Base-by-base conservation (phyloP, 2,113 vertebrate species). In the Stegastes partitus region DNA sequence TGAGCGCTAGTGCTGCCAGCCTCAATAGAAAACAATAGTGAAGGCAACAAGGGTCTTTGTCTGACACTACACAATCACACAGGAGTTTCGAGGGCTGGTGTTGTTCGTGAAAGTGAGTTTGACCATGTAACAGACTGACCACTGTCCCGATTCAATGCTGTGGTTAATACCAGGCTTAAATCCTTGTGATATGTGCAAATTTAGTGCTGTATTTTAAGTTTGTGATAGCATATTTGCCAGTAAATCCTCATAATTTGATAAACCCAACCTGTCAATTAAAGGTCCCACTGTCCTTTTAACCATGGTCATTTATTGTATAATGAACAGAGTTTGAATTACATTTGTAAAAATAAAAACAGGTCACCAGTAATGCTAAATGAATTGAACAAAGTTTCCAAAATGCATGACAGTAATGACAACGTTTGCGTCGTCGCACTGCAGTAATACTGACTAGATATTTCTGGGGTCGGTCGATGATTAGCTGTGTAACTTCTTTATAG, bases 1-100 rank as follows among this genome's bases (percentile, higher is more conserved):
- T 8, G n/a, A 72, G 47, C 53, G 37, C 42, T 26, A 39, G 62
- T 61, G 31, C 56, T 87, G 55, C 44, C 63, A 67, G 67, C 49
- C 69, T 73, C 51, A 62, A 64, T 23, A 63, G 68, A 72, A 75
- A 81, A 79, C 69, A 69, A 68, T 72, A 77, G 64, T 15, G 74
- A 44, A 56, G 18, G 51, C 66, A 81, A 62, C 23, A 65, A 47
- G 28, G 66, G 42, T 54, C 68, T 70, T 74, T 79, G 53, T 85
- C 28, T 22, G 19, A 51, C 39, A n/a, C 51, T 21, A 49, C 28
- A 71, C 49, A 58, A 54, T 76, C 23, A 18, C n/a, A 37, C 10
- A 16, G 31, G 8, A 78, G 57, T 54, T 73, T 23, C 58, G 37
- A 66, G 55, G 31, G 61, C 50, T 67, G 21, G 45, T 25, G 23